A percentile compares a stretch with the other conserved stretches of the same genome.
phyloP scores from a whole-genome alignment of 2,113 vertebrate genomes.

The Illadopsis cleaveri region DNA sequence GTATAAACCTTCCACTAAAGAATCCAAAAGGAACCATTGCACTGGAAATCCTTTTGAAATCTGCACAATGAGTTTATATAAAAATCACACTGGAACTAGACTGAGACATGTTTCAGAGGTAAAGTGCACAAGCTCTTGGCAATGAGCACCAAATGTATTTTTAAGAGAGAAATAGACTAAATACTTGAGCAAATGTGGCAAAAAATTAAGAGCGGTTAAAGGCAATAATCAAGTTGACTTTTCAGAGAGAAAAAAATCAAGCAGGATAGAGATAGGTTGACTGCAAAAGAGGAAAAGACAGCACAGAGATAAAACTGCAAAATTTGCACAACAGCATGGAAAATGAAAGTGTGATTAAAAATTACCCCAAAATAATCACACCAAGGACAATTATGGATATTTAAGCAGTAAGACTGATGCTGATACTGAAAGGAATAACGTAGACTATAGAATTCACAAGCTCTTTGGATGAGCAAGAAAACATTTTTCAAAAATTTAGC shows the following conservation, averaged over 20 bases:
- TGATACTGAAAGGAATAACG: not conserved
- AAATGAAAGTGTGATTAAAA: not conserved
- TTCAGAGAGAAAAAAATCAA: not conserved
- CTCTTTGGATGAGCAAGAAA: slow-evolving; percentile 34
- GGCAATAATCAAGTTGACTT: not conserved
- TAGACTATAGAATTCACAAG: not conserved
- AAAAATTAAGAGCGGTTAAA: not conserved
- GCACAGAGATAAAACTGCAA: not conserved
- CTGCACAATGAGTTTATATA: not conserved
- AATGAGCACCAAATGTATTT: not conserved
- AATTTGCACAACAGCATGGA: not conserved
- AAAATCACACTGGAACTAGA: not conserved
- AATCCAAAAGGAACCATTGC: not conserved
- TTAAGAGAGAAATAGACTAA: not conserved
- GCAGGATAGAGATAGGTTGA: not conserved
- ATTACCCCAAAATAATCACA: not conserved
- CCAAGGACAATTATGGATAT: not conserved
- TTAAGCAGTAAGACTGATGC: not conserved
- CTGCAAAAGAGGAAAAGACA: not conserved
- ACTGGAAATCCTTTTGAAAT: not conserved
- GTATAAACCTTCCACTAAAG: not conserved
- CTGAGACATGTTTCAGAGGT: not conserved
- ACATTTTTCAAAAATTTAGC: slow-evolving; percentile 24
- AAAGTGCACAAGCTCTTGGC: not conserved
- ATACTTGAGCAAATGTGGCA: not conserved